A percentile compares a stretch with the other conserved stretches of the same genome.
These are phyloP conservation scores for Microctenopoma steveboyesi DNA, from an alignment of 2,797 vertebrate species.

Conservation along the genomic window DNA sequence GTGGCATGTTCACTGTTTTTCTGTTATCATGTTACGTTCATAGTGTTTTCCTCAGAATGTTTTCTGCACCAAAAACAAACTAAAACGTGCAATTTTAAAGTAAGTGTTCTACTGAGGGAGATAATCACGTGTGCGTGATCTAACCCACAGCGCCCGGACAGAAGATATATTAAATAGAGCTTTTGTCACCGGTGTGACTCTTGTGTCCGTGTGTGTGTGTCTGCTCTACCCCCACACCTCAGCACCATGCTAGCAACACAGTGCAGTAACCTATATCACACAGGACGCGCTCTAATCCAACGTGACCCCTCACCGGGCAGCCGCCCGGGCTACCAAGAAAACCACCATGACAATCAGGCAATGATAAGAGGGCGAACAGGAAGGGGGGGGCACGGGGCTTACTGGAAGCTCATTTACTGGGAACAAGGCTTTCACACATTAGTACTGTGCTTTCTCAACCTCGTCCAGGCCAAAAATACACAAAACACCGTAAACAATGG, in stretches of 20 bases:
- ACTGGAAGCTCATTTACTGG: slow-evolving; percentile 59
- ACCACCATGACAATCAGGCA: slow-evolving; percentile 59
- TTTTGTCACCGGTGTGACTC: slow-evolving; percentile 33
- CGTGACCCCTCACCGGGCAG: slow-evolving; percentile 73
- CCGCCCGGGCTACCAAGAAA: slow-evolving; percentile 49
- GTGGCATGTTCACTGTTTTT: too few relatives aligned
- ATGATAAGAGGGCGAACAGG: slow-evolving; percentile 63
- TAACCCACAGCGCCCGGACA: background rate
- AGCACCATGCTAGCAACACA: slow-evolving; percentile 61
- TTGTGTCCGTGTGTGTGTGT: slow-evolving; percentile 7
- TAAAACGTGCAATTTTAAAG: too few relatives aligned
- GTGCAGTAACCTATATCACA: slow-evolving; percentile 81
- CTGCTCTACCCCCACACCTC: slow-evolving; percentile 28
- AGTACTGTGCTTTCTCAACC: slow-evolving; percentile 38
- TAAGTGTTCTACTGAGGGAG: background rate
- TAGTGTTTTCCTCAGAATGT: too few relatives aligned
- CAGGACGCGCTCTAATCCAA: slow-evolving; percentile 78
- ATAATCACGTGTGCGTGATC: background rate
- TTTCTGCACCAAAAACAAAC: too few relatives aligned
- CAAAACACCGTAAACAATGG: background rate
- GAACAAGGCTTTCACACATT: slow-evolving; percentile 44
- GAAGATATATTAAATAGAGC: slow-evolving; percentile 11
- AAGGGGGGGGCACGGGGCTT: slow-evolving; percentile 43
- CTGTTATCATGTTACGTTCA: too few relatives aligned
- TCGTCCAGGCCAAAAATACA: background rate